Conservation (phyloP, 23 tunicate species). For the Oikopleura albicans region DNA sequence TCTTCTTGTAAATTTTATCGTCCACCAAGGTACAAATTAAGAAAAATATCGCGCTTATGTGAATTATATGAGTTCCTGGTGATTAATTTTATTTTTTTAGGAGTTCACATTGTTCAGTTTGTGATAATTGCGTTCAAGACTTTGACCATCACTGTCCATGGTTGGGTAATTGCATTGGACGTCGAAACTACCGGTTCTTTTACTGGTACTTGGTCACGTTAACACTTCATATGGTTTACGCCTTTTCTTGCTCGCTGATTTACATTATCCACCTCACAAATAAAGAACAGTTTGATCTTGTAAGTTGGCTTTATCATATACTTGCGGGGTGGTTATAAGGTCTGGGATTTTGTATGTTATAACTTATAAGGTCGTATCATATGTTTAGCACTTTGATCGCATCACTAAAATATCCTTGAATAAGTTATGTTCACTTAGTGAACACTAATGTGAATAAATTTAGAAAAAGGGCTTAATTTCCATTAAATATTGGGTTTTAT, state of each 20-base stretch:
- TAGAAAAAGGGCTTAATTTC: no score
- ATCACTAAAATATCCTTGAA: no score
- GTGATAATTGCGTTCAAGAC: slow-evolving; percentile 71
- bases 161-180: slow-evolving; percentile 91
- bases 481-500: no score
- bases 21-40: slow-evolving; percentile 52
- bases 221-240: slow-evolving; percentile 55
- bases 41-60: no score
- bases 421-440: no score
- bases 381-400: no score
- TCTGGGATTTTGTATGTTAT: no score
- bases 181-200: slow-evolving; percentile 66
- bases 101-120: slow-evolving; percentile 89
- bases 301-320: not conserved
- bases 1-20: slow-evolving; percentile 87
- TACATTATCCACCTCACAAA: slow-evolving; percentile 22
- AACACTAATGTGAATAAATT: no score
- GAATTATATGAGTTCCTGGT: no score
- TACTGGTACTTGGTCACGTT: slow-evolving; percentile 36
- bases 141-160: slow-evolving; percentile 99
- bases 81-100: not conserved
- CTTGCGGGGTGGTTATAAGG: no score
- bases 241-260: slow-evolving; percentile 34
- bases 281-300: not conserved
- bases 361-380: no score